A percentile compares a stretch with the other conserved stretches of the same genome.
phyloP scores from a whole-genome alignment of 2,113 vertebrate genomes.

The Festucalex cinctus region DNA sequence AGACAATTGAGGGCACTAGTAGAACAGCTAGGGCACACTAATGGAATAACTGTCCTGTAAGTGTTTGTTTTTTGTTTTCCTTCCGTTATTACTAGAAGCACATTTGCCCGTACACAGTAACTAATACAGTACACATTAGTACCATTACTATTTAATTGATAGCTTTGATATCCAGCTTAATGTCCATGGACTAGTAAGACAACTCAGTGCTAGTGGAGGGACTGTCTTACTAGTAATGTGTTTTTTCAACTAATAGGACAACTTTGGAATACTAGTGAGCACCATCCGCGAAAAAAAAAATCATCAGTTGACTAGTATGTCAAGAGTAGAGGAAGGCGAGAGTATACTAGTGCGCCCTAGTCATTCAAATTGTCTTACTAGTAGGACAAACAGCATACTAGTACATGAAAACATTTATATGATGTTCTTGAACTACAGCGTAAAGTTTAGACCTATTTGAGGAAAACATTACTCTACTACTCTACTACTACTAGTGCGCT shows the following conservation, averaged over 20 bases:
- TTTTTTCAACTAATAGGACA: too few relatives aligned
- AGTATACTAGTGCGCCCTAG: too few relatives aligned
- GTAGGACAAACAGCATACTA: background rate
- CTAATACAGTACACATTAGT: background rate
- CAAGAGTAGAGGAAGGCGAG: too few relatives aligned
- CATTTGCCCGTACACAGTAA: background rate
- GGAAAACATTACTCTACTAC: too few relatives aligned
- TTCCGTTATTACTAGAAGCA: background rate
- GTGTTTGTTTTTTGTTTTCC: background rate
- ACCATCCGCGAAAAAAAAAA: background rate
- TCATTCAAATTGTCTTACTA: background rate
- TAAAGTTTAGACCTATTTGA: too few relatives aligned
- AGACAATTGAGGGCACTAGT: background rate
- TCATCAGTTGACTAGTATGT: background rate
- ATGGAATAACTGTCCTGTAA: background rate
- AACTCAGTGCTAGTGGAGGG: too few relatives aligned
- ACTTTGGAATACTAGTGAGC: background rate
- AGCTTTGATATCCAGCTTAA: too few relatives aligned
- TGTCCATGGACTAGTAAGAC: too few relatives aligned
- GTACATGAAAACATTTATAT: background rate
- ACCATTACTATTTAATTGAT: too few relatives aligned
- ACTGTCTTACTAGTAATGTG: too few relatives aligned
- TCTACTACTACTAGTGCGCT: too few relatives aligned
- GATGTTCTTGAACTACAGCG: background rate
- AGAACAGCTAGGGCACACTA: background rate